Base-by-base conservation (phyloP, 1,140 invertebrate species). In the Plodia interpunctella region DNA sequence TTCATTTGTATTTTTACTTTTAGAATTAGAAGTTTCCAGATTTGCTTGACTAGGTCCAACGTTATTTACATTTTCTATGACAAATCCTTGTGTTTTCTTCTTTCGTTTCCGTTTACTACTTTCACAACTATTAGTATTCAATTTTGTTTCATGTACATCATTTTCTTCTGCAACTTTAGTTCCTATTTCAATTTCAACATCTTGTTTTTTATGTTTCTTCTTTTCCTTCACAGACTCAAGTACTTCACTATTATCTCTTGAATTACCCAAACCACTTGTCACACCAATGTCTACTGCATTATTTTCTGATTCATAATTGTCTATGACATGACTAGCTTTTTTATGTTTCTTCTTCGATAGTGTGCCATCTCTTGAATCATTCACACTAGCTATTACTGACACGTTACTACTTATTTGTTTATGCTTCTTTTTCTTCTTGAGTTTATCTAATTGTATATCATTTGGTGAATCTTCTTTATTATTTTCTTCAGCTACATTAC, bases 351-450 rank as follows among this genome's bases (percentile, higher is more conserved):
- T 57, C 56, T 32, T 57, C 13, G 52, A 35, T 44, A 17, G 35
- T 11, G 4, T 32, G 3, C 1, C 11, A 6, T 32, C 1, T 32
- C 9, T 3, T 32, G 30, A 5, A 8, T 32, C 30, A 10, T 8
- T 9, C 11, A 32, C 3, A 15, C 10, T 6, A 44, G n/a, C 15
- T 44, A 44, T 44, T 44, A 1, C 15, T 2, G 13, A n/a, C 15
- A 15, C 13, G 15, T 17, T 15, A 44, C 5, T 44, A n/a, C 38
- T 59, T 13, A 13, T 9, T 30, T 67, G 49, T 64, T 68, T 62
- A 18, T 54, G 17, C 57, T 68, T 64, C 49, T 57, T 63, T 51
- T 73, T 68, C 60, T 72, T 76, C 21, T 68, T 58, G 28, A 25
- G 49, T 59, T 71, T 68, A 28, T 11, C 28, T 18, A 44, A 4